These are phyloP conservation scores for Pantherophis alleghaniensis DNA, from an alignment of 2,797 vertebrate species.

Conservation along the genomic window DNA sequence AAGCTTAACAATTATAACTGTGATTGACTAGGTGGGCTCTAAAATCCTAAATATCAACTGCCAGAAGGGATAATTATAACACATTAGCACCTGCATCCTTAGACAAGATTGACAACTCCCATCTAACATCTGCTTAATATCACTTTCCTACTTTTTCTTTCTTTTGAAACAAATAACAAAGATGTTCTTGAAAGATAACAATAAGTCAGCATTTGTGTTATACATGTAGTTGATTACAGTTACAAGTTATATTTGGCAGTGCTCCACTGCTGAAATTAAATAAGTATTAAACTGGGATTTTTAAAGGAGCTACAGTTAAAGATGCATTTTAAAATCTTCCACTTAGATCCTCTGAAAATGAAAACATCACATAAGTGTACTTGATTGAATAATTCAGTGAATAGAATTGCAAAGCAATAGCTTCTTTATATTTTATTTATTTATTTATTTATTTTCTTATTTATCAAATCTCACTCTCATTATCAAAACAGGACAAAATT, in stretches of 20 bases:
- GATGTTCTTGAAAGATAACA: conserved; percentile 70
- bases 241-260: conserved; percentile 63
- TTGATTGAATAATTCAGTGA: conserved; percentile 30
- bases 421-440: not conserved
- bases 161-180: conserved; percentile 68
- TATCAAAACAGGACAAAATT: not conserved
- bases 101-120: conserved; percentile 78
- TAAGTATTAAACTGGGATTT: conserved; percentile 31
- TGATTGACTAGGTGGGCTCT: conserved; percentile 85
- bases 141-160: conserved; percentile 74
- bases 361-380: conserved; percentile 43
- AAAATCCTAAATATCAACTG: conserved; percentile 80
- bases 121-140: conserved; percentile 79
- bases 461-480: not conserved
- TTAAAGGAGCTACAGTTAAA: conserved; percentile 50
- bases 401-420: conserved; percentile 11
- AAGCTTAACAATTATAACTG: conserved; percentile 80
- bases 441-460: not conserved
- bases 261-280: conserved; percentile 64
- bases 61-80: conserved; percentile 83
- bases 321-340: conserved; percentile 50
- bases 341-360: conserved; percentile 28
- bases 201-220: conserved; percentile 67
- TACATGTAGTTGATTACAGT: conserved; percentile 50
- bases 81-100: conserved; percentile 81